A percentile compares a stretch with the other conserved stretches of the same genome.
Evolutionary conservation across 2,113 vertebrate genomes (phyloP).

Genomic region (Dryoscopus gambensis): DNA sequence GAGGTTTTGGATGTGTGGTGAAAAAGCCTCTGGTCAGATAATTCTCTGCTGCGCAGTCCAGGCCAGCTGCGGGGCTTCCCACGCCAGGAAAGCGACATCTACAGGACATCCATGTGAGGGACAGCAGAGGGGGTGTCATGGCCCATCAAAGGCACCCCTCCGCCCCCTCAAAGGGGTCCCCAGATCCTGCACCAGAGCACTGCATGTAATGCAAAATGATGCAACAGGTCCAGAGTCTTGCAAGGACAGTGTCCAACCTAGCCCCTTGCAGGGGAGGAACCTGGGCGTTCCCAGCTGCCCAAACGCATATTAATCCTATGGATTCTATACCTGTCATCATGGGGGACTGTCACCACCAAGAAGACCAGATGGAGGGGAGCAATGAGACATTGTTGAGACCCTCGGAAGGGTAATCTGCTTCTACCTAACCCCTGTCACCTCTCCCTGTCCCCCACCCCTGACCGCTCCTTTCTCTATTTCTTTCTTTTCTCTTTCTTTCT

Average conservation of each 20-base stretch:
- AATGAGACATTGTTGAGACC: rapidly evolving
- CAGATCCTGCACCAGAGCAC: neutral
- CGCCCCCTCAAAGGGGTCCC: neutral
- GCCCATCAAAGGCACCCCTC: neutral
- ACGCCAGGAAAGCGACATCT: neutral
- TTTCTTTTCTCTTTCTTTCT: neutral
- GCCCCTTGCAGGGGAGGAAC: neutral
- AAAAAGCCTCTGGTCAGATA: neutral
- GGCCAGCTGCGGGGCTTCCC: neutral
- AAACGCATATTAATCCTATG: neutral
- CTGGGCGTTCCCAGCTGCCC: neutral
- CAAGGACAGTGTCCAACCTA: neutral
- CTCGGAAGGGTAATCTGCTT: neutral
- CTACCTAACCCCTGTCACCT: neutral
- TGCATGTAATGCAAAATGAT: neutral
- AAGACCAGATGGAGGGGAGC: neutral
- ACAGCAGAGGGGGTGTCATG: neutral
- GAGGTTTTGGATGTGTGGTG: neutral
- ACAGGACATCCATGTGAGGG: neutral
- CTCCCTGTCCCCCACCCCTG: neutral
- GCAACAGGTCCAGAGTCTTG: neutral
- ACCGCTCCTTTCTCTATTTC: neutral
- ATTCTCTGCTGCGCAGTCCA: too few relatives aligned
- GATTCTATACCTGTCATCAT: neutral
- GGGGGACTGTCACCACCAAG: neutral